Percentiles rank a stretch among this genome's conserved stretches.
Conservation (phyloP, 64 coral and sea anemone species). For the Platygyra sinensis region DNA sequence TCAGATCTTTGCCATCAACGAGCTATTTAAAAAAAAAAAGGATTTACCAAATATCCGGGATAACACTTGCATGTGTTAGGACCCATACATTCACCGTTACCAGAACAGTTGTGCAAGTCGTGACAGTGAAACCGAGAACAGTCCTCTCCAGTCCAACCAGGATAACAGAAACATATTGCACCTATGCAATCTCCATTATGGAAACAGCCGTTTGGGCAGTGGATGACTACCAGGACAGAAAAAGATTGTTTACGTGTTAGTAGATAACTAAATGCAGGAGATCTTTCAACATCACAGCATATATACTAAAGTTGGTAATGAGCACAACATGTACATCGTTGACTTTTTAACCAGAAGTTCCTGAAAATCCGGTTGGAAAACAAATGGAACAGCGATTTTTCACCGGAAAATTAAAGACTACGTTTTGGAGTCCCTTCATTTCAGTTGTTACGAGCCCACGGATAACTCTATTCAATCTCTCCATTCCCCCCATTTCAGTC, state of each 20-base stretch:
- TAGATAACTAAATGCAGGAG: background rate
- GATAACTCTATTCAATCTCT: no score
- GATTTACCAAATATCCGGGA: constrained; percentile 43
- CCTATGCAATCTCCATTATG: constrained; percentile 58
- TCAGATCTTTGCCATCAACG: background rate
- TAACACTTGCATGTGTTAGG: constrained; percentile 61
- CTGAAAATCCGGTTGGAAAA: no score
- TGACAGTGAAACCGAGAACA: constrained; percentile 71
- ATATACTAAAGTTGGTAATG: no score
- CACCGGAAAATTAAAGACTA: no score
- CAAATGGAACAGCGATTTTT: no score
- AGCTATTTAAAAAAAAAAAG: background rate
- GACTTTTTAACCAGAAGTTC: no score
- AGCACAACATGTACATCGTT: no score
- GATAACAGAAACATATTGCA: constrained; percentile 60
- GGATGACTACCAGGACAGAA: constrained; percentile 5
- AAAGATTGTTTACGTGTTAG: no score
- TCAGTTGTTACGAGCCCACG: no score
- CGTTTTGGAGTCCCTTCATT: no score
- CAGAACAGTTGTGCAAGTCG: constrained; percentile 57
- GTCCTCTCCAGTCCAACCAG: constrained; percentile 67
- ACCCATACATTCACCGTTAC: constrained; percentile 60
- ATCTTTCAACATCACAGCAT: background rate
- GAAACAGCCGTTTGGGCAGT: constrained; percentile 56
- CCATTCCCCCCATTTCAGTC: no score